Evolutionary conservation across 2,888 invertebrate species (phyloP), one percentile per base, ranked within the genome.

Genomic region (Drosophila emarginata): DNA sequence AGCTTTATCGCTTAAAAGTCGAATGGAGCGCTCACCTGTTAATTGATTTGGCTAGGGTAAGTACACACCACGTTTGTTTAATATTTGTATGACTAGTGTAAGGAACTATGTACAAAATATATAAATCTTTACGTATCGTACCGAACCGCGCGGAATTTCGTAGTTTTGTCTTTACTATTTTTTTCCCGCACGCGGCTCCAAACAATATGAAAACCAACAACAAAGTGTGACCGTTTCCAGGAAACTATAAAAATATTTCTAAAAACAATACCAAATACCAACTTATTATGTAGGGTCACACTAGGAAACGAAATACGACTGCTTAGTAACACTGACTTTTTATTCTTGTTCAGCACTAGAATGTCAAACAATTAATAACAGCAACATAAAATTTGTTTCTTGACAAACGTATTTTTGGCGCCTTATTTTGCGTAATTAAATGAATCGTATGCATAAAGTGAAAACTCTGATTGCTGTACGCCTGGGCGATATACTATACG

Each of bases 401-500:
- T 45, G 21, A 1, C 12, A 45, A 45, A 45, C 45, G 21, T 45
- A 45, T 2, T 32, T 54, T 54, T 15, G 15, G 36, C 32, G 54
- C 15, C 54, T 12, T 45, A 21, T 45, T 45, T 45, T 21, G 45
- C 18, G 12, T 21, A 45, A 45, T 4, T 45, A 71, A 77, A 82
- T 88, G 82, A 82, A 83, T 70, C 74, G 78, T 9, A 4, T 40
- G 21, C 57, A 64, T 2, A 83, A 71, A 40, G 23, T 58, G 0
- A 86, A 80, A 67, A 60, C 74, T 1, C 23, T 80, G 53, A 69
- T 71, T 12, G 77, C 89, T 3, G 78, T 90, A 57, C 79, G 83
- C 21, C 76, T 90, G 59, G 90, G 87, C 4, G 88, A 88, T 45
- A 62, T 90, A 4, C 67, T 90, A 1, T 68, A 76, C 28, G 89